Conservation (phyloP, 2,797 vertebrate species). For the Gadopsis bispinosus region DNA sequence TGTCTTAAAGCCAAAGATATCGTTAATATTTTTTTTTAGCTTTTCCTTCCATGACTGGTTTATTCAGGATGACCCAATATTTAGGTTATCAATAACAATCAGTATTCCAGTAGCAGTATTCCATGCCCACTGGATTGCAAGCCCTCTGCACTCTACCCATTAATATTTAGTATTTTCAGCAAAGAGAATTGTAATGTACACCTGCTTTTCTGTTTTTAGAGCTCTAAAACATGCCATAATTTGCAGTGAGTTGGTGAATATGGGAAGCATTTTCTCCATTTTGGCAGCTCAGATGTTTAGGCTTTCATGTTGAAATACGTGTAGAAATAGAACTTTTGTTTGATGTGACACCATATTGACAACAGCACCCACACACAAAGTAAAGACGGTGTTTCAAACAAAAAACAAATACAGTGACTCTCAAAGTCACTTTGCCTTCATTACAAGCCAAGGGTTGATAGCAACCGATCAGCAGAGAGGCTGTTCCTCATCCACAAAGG, state of each 20-base stretch:
- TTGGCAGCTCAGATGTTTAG: constrained; percentile 16
- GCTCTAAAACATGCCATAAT: constrained; percentile 29
- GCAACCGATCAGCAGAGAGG: constrained; percentile 13
- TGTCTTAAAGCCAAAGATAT: constrained; percentile 37
- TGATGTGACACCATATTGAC: constrained; percentile 52
- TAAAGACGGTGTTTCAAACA: constrained; percentile 30
- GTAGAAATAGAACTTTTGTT: constrained; percentile 35
- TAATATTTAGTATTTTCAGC: constrained; percentile 12
- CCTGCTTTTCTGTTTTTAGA: constrained; percentile 7
- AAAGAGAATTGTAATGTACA: not conserved
- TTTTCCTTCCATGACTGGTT: constrained; percentile 9
- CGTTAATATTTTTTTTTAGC: not conserved
- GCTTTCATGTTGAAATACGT: constrained; percentile 31
- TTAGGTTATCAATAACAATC: constrained; percentile 65
- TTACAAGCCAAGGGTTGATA: constrained; percentile 25
- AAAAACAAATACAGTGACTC: constrained; percentile 28
- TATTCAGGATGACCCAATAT: constrained; percentile 59
- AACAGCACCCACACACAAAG: constrained; percentile 20
- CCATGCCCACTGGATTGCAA: constrained; percentile 57
- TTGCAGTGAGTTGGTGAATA: constrained; percentile 19
- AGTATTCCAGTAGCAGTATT: constrained; percentile 52
- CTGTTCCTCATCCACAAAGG: constrained; percentile 24
- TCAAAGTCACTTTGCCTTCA: constrained; percentile 19
- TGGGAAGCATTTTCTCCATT: constrained; percentile 15
- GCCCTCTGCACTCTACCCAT: constrained; percentile 19